Evolutionary conservation across 2,888 invertebrate species (phyloP), one percentile per base, ranked within the genome.

Genomic region (Lepetodrilus schrolli): DNA sequence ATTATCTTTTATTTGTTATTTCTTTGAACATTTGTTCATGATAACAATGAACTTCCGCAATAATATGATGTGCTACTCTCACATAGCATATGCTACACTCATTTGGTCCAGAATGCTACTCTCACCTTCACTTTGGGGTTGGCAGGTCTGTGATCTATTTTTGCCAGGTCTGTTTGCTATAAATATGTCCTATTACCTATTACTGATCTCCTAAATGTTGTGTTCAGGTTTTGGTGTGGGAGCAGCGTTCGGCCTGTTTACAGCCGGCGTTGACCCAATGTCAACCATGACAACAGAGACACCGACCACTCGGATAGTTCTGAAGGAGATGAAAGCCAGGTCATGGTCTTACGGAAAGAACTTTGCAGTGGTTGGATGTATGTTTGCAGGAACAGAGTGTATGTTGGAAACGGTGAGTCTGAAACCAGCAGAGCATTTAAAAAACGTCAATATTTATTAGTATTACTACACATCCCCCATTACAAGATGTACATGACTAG

Each of bases 351-450:
- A 99, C 90, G 99, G 96, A 0, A 99, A 99, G 91, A 99, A 99
- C 91, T 99, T 99, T 92, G 99, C 98, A 0, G 93, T 98, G 50
- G 94, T 99, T 82, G 99, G 99, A 73, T 94, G 95, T 5, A 93
- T 99, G 79, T 99, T 99, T 92, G 95, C 99, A 4, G 96, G 90
- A n/a, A 94, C 97, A 8, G 99, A 99, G 92, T 99, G 99, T 90
- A 93, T 94, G 23, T 95, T 99, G 86, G 99, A 99, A 93, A 94
- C 95, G 48, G 96, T 96, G 90, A 91, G 92, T 90, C 26, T 7
- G n/a, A 7, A n/a, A 8, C 34, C 20, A 43, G 43, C 13, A 17
- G 43, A 10, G 2, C n/a, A 10, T 4, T 43, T 10, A 17, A n/a
- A n/a, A n/a, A n/a, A n/a, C n/a, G n/a, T n/a, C n/a, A n/a, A n/a